These are phyloP conservation scores for Proisotoma minuta DNA, from an alignment of 2,888 invertebrate species.

Conservation along the genomic window DNA sequence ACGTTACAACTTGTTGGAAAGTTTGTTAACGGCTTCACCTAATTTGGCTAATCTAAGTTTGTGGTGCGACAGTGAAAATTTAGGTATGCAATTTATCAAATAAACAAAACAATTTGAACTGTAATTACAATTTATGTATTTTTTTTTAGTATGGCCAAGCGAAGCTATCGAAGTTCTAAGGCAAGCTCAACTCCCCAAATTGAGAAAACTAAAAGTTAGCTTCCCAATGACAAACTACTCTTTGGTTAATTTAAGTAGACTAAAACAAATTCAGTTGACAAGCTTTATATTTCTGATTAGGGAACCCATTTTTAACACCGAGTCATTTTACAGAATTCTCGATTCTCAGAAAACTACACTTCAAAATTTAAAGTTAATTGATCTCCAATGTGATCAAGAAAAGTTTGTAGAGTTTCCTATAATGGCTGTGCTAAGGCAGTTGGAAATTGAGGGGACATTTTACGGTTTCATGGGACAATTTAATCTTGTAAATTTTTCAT, in stretches of 20 bases:
- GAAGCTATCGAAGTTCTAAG: conserved; percentile 20
- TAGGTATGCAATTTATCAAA: too few species aligned
- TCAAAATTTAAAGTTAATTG: conserved; percentile 14
- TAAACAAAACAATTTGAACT: too few species aligned
- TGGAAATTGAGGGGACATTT: conserved; percentile 31
- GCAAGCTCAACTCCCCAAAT: conserved; percentile 10
- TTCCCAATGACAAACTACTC: conserved; percentile 22
- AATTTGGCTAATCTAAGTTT: conserved; percentile 17
- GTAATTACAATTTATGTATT: too few species aligned
- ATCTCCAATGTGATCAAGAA: conserved; percentile 24
- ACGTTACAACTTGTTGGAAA: conserved; percentile 16
- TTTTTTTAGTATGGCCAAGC: conserved; percentile 20
- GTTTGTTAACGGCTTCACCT: conserved; percentile 17
- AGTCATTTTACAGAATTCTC: conserved; percentile 17
- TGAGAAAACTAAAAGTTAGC: conserved; percentile 21
- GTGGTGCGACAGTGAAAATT: conserved; percentile 29
- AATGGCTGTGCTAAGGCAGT: conserved; percentile 11
- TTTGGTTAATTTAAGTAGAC: conserved; percentile 13
- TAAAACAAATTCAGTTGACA: conserved; percentile 20
- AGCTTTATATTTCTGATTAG: conserved; percentile 20
- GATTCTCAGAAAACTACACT: conserved; percentile 17
- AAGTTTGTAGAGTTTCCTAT: conserved; percentile 23
- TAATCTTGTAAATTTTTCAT: conserved; percentile 17
- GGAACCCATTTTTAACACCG: conserved; percentile 18
- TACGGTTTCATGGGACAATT: conserved; percentile 19